Percentiles rank a stretch among this genome's conserved stretches.
These are phyloP conservation scores for Halictus ligatus DNA, from an alignment of 2,888 invertebrate genomes.

Conservation along the genomic window DNA sequence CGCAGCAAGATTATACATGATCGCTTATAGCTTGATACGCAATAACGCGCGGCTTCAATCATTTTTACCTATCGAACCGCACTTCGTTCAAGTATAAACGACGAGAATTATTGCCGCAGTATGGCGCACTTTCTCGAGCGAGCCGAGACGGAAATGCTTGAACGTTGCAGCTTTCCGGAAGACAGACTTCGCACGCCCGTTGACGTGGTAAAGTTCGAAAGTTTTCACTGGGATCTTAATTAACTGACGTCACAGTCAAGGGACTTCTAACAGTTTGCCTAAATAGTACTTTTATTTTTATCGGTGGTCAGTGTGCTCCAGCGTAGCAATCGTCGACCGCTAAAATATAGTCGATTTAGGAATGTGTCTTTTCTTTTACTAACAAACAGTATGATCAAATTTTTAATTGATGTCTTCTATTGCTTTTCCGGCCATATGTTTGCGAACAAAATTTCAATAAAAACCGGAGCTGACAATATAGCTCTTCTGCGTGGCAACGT, in stretches of 20 bases:
- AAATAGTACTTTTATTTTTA: background rate
- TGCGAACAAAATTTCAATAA: background rate
- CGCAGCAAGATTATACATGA: background rate
- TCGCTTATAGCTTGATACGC: background rate
- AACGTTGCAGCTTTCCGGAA: constrained; percentile 12
- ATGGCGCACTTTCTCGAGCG: background rate
- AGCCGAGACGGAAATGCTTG: constrained; percentile 24
- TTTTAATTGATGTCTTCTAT: background rate
- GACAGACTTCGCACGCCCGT: constrained; percentile 12
- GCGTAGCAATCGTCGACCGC: background rate
- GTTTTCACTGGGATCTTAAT: background rate
- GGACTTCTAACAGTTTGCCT: background rate
- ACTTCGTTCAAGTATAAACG: background rate
- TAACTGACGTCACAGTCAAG: constrained; percentile 1
- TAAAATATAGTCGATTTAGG: background rate
- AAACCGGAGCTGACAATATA: background rate
- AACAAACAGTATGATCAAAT: background rate
- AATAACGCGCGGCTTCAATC: background rate
- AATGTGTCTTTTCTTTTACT: background rate
- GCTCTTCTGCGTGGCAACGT: constrained; percentile 4
- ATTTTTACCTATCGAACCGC: background rate
- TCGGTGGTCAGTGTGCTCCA: background rate
- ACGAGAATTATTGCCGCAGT: constrained; percentile 4
- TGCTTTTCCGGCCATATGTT: background rate
- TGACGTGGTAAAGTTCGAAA: background rate